phyloP scores from a whole-genome alignment of 2,113 vertebrate genomes.

The Poicephalus meyeri region DNA sequence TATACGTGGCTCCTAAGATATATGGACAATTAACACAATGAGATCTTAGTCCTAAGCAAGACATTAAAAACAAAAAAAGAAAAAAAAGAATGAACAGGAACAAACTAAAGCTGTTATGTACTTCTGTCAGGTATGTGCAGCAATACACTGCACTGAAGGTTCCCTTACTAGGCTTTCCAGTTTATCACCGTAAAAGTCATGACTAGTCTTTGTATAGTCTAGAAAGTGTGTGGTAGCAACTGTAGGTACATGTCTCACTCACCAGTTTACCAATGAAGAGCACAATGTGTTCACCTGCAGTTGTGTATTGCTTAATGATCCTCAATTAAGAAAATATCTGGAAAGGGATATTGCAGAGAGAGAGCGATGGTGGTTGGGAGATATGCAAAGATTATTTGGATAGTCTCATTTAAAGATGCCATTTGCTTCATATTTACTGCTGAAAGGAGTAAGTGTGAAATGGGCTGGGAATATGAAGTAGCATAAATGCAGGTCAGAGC shows the following conservation, averaged over 20 bases:
- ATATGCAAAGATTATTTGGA: background rate
- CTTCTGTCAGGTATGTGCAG: background rate
- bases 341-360: background rate
- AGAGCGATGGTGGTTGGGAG: background rate
- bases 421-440: background rate
- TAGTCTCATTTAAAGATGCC: background rate
- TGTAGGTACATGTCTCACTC: background rate
- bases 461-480: background rate
- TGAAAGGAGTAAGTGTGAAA: background rate
- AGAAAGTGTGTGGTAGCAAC: background rate
- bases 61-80: background rate
- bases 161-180: background rate
- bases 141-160: background rate
- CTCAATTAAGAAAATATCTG: background rate
- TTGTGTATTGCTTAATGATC: background rate
- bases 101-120: background rate
- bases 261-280: background rate
- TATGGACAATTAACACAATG: background rate
- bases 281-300: background rate
- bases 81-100: background rate
- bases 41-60: background rate
- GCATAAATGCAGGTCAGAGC: background rate
- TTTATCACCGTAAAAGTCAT: background rate
- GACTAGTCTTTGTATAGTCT: background rate
- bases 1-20: background rate